Evolutionary conservation across 2,797 vertebrate genomes (phyloP), one percentile per base, ranked within the genome.

Genomic region (Cynopterus sphinx): DNA sequence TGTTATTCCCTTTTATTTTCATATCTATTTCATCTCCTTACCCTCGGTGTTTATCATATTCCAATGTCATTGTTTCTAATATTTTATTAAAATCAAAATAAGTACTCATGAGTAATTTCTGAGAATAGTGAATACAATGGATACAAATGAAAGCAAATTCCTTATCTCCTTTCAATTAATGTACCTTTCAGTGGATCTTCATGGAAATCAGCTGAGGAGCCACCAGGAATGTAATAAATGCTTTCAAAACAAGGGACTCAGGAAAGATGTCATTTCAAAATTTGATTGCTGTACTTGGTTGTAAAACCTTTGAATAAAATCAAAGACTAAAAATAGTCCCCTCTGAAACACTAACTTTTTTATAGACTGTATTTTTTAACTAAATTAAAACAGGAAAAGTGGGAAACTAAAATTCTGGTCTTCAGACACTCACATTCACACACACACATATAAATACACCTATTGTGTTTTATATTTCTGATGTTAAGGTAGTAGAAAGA

Each of bases 311-410:
- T 9, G 43, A 53, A 94, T 86, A 63, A 81, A 63, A 91, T 33
- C 39, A 17, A 92, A 94, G 24, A 70, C 43, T 87, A 92, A 92
- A 96, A 92, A 91, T 49, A 91, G 87, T 41, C 5, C 11, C 41
- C 31, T 82, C 68, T 36, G 67, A 78, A 43, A 86, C 49, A 90
- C 36, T 71, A 73, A 92, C 53, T 93, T 90, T 87, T 67, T 96
- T 87, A 90, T 73, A 87, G 49, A 16, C 31, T 86, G 46, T 74
- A 53, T 67, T 84, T 90, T 92, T 90, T 41, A 89, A 91, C 73
- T 81, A 89, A 84, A 59, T 31, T 71, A 61, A 92, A 94, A 78
- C 49, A 90, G 46, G 28, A 92, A 68, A 87, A 61, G 19, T n/a
- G 11, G 36, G 39, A 92, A 91, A 65, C 8, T 36, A 19, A 73